Evolutionary conservation across 2,888 invertebrate genomes (phyloP), one percentile per base, ranked within the genome.

Genomic region (Hypolimnas misippus): DNA sequence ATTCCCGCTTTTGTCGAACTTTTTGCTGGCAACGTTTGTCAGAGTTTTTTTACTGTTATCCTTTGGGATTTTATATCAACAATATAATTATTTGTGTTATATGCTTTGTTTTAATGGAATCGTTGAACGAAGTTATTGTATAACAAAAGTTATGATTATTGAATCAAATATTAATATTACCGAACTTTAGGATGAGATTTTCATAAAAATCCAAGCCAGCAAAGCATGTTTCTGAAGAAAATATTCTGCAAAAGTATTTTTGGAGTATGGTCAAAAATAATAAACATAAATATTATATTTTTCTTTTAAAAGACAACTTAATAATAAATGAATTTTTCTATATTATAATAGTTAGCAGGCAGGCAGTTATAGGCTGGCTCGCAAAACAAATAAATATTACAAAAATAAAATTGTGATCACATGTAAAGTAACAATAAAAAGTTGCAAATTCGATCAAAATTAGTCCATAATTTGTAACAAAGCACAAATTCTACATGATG

Each of bases 381-480:
- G 0, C 1, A 35, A 35, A 35, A 25, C 25, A 7, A 49, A 12
- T 49, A 49, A 25, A 25, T 25, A 25, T 19, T n/a, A n/a, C 7
- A 3, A n/a, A n/a, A 21, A 7, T n/a, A 7, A 29, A 49, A 29
- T n/a, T 2, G 8, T 1, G 2, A 2, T 29, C 7, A 52, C 52
- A 35, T 35, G 35, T 21, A 19, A 33, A 35, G 29, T 10, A 17
- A 14, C 19, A 12, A 33, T 52, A 35, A 52, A 29, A 35, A 31
- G 12, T 33, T 3, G 12, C 14, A 17, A 52, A 19, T 52, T 52
- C 35, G 17, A 19, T 21, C 2, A 35, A 19, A 52, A 52, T 19
- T 19, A 35, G 25, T 2, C 57, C 29, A 40, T 40, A 38, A 57
- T 29, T 57, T 51, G n/a, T n/a, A 57, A 40, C n/a, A 31, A 40